These are phyloP conservation scores for Calcarius lapponicus DNA, from an alignment of 2,797 vertebrate genomes.

Conservation along the genomic window DNA sequence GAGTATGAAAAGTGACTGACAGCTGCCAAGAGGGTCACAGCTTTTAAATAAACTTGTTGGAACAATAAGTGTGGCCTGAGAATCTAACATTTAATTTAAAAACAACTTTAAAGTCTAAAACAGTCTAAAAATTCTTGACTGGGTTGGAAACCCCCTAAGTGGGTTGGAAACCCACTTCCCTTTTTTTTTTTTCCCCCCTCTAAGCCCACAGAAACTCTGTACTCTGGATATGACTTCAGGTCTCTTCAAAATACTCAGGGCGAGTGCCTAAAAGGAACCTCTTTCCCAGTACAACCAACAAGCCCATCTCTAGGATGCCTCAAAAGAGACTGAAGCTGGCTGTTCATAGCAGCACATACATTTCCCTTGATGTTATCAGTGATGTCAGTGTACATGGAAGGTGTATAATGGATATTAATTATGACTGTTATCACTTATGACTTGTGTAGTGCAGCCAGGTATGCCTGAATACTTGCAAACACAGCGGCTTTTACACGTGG, in stretches of 20 bases:
- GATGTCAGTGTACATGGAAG: conserved; percentile 55
- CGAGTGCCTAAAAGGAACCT: background rate
- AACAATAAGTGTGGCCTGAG: background rate
- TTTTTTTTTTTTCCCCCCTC: accelerated
- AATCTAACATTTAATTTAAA: background rate
- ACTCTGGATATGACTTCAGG: background rate
- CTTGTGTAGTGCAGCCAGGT: conserved; percentile 55
- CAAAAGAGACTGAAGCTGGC: background rate
- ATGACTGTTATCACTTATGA: conserved; percentile 66
- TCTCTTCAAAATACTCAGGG: background rate
- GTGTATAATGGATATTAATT: conserved; percentile 71
- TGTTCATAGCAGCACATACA: conserved; percentile 36
- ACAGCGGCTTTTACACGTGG: conserved; percentile 67
- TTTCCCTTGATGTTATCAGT: conserved; percentile 49
- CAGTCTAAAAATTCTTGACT: background rate
- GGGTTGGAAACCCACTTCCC: background rate
- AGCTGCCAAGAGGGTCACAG: background rate
- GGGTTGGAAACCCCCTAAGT: background rate
- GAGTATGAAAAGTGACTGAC: background rate
- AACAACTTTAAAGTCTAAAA: background rate
- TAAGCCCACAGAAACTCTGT: background rate
- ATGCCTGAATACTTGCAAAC: conserved; percentile 66
- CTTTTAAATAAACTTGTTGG: background rate
- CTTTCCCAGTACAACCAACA: background rate
- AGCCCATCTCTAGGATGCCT: background rate